Evolutionary conservation across 1,140 invertebrate genomes (phyloP).

Genomic region (Bombus sylvicola): DNA sequence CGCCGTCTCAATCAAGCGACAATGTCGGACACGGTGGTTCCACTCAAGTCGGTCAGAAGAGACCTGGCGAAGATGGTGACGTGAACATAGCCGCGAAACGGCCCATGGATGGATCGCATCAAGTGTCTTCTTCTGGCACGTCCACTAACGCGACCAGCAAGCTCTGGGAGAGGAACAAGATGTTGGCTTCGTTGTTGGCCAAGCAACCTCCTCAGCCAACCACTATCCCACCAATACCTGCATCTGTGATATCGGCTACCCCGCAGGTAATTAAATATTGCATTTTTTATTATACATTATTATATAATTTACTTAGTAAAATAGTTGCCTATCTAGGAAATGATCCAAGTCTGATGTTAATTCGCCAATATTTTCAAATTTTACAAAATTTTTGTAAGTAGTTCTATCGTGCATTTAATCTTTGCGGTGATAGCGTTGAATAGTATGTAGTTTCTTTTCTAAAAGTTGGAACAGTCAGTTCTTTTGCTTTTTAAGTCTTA

Average conservation of each 20-base stretch:
- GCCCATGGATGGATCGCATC: constrained; percentile 82
- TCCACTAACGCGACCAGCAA: constrained; percentile 85
- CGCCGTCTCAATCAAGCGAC: constrained; percentile 79
- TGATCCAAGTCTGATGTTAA: too few relatives aligned
- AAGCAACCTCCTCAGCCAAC: constrained; percentile 90
- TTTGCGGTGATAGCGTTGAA: too few relatives aligned
- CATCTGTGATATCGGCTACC: constrained; percentile 86
- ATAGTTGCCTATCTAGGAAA: too few relatives aligned
- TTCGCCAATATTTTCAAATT: too few relatives aligned
- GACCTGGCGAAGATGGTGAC: constrained; percentile 87
- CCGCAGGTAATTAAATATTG: constrained; percentile 80
- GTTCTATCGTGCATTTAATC: too few relatives aligned
- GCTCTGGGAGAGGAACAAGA: constrained; percentile 92
- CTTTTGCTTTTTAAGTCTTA: too few relatives aligned
- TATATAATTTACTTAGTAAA: too few relatives aligned
- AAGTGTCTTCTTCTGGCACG: constrained; percentile 81
- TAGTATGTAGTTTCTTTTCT: too few relatives aligned
- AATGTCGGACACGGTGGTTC: constrained; percentile 77
- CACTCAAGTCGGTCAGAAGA: constrained; percentile 85
- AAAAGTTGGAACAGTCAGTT: too few relatives aligned
- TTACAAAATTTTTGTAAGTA: too few relatives aligned
- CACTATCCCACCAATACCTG: constrained; percentile 86
- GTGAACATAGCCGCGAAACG: constrained; percentile 84
- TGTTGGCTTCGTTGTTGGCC: constrained; percentile 92
- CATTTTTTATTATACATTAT: too few relatives aligned